Base-by-base conservation (phyloP, 2,113 vertebrate species). In the Oreochromis tanganicae region DNA sequence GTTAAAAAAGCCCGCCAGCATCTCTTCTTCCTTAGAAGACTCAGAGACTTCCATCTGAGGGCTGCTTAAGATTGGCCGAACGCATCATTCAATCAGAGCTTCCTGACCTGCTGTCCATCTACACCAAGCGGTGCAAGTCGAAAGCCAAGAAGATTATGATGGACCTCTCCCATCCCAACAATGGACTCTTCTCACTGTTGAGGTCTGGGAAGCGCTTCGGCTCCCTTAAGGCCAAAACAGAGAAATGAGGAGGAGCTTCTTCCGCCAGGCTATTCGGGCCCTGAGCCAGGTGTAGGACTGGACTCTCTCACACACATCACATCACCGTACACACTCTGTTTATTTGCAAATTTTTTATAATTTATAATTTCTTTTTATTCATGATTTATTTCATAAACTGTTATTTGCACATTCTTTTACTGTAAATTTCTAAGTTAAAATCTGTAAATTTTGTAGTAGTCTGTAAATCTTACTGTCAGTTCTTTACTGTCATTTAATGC, bases 401-500 rank as follows among this genome's bases (percentile, higher is more conserved):
- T 54, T 54, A 54, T 54, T n/a, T 10, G 5, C 52, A 54, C 52
- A 54, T n/a, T 54, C 19, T 54, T 54, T 54, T n/a, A n/a, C 52
- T 54, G 19, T 54, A 11, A 3, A 21, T 54, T n/a, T 54, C 19
- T 2, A 1, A 57, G 12, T 57, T 27, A 1, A 27, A 5, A 0
- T 27, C 2, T 14, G 21, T 57, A 27, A 21, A 57, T 14, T 8
- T 27, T 57, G 55, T 57, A 27, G 54, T 56, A 57, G 27, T 27
- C 12, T 27, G 24, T 57, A 57, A 27, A 57, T 27, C 6, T 56
- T 27, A 27, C 27, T 27, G 27, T 27, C 27, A 27, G 27, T 34
- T 34, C 32, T 34, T 7, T 34, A 34, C 2, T 34, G 32, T 34
- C 6, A 6, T 7, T 34, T 34, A 2, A 34, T 34, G 32, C 32